A percentile compares a stretch with the other conserved stretches of the same genome.
Evolutionary conservation across 2,113 vertebrate species (phyloP).

Genomic region (Archocentrus centrarchus): DNA sequence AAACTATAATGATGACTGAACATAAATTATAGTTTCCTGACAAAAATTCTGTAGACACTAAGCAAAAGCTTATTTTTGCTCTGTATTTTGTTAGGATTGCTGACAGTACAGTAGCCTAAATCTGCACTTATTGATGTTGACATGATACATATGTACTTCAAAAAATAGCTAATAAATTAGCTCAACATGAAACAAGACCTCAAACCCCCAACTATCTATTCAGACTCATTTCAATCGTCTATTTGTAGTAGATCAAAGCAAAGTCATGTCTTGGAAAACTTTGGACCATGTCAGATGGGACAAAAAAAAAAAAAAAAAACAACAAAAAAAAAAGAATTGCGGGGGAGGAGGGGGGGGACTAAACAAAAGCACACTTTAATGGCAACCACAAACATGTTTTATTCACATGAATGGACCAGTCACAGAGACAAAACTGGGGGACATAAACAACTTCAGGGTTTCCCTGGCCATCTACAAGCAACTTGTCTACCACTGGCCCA

Average conservation of each 20-base stretch:
- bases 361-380: conserved; percentile 59
- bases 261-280: conserved; percentile 29
- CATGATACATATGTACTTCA: conserved; percentile 45
- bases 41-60: neutral
- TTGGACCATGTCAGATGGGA: conserved; percentile 37
- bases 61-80: neutral
- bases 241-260: conserved; percentile 29
- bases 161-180: conserved; percentile 40
- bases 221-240: conserved; percentile 33
- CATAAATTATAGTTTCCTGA: conserved; percentile 4
- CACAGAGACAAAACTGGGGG: conserved; percentile 56
- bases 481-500: conserved; percentile 56
- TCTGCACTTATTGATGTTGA: conserved; percentile 20
- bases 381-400: conserved; percentile 74
- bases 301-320: conserved; percentile 24
- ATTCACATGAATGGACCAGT: conserved; percentile 75
- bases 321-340: neutral
- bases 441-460: conserved; percentile 62
- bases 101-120: conserved; percentile 46
- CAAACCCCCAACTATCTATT: conserved; percentile 62
- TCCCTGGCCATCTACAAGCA: conserved; percentile 58
- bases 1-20: neutral
- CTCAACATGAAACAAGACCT: conserved; percentile 46
- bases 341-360: conserved; percentile 11
- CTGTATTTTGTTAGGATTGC: neutral